Percentiles rank a stretch among this genome's conserved stretches.
phyloP scores from a whole-genome alignment of 1,140 invertebrate genomes.

The Calliphora vicina region DNA sequence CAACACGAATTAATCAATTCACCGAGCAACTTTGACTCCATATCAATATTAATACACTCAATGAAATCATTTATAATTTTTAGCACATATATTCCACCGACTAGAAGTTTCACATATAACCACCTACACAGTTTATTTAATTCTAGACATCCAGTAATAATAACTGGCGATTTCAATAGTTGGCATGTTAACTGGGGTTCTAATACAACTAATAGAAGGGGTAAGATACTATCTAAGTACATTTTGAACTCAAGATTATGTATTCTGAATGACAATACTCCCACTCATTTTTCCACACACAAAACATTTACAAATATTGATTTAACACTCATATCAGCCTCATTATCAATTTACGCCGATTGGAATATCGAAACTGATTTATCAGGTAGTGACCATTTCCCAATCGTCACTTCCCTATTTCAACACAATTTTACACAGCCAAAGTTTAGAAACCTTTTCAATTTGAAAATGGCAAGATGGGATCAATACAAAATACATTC shows the following conservation, averaged over 20 bases:
- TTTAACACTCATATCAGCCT: background rate
- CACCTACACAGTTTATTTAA: background rate
- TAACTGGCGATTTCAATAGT: constrained; percentile 42
- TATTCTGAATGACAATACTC: constrained; percentile 3
- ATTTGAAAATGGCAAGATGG: background rate
- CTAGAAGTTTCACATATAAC: background rate
- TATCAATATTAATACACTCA: background rate
- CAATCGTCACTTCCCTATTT: constrained; percentile 7
- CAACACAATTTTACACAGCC: background rate
- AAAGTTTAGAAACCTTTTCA: background rate
- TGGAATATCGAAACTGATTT: constrained; percentile 27
- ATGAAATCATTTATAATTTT: background rate
- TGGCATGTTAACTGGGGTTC: constrained; percentile 37
- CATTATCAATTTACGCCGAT: background rate
- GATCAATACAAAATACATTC: background rate
- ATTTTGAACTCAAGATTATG: background rate
- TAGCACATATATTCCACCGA: background rate
- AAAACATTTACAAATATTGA: constrained; percentile 18
- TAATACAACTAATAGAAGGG: background rate
- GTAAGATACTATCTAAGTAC: constrained; percentile 29
- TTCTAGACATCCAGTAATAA: constrained; percentile 27
- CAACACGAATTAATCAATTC: constrained; percentile 22
- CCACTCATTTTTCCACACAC: constrained; percentile 18
- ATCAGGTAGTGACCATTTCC: constrained; percentile 35
- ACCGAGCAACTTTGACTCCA: background rate